These are phyloP conservation scores for Spea bombifrons DNA, from an alignment of 2,113 vertebrate genomes.

Conservation along the genomic window DNA sequence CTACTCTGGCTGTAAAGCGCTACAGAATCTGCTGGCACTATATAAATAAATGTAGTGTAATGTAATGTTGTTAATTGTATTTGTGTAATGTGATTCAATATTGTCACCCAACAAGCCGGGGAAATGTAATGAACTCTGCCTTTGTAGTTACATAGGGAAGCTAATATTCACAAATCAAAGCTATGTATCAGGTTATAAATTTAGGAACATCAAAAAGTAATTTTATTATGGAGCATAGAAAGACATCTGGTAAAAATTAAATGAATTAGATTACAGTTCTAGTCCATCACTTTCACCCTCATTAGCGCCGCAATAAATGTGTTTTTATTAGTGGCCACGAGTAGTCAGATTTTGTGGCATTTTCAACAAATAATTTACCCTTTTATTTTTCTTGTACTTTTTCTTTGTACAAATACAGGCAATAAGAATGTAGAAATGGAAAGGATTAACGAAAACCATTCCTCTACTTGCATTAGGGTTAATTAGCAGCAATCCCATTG, in stretches of 20 bases:
- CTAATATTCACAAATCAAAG: conserved; percentile 10
- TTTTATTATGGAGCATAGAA: conserved; percentile 20
- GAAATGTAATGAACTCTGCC: not conserved
- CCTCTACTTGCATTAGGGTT: conserved; percentile 21
- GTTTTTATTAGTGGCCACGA: not conserved
- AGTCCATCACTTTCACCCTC: conserved; percentile 9
- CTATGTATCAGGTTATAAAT: not conserved
- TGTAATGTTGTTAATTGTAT: too few relatives aligned
- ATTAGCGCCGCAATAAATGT: conserved; percentile 3
- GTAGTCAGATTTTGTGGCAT: not conserved
- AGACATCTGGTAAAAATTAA: conserved; percentile 30
- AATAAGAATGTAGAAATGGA: not conserved
- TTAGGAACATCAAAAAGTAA: conserved; percentile 22
- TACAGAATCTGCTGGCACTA: too few relatives aligned
- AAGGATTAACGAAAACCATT: not conserved
- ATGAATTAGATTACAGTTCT: conserved; percentile 28
- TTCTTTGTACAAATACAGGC: not conserved
- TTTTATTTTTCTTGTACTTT: conserved; percentile 5
- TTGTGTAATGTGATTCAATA: not conserved
- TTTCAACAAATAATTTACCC: not conserved
- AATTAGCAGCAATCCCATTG: conserved; percentile 23
- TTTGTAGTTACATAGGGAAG: not conserved
- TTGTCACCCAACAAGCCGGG: not conserved
- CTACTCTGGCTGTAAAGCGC: too few relatives aligned
- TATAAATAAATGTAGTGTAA: too few relatives aligned